A percentile compares a stretch with the other conserved stretches of the same genome.
Evolutionary conservation across 2,888 invertebrate species (phyloP).

Genomic region (Molorchus minor): DNA sequence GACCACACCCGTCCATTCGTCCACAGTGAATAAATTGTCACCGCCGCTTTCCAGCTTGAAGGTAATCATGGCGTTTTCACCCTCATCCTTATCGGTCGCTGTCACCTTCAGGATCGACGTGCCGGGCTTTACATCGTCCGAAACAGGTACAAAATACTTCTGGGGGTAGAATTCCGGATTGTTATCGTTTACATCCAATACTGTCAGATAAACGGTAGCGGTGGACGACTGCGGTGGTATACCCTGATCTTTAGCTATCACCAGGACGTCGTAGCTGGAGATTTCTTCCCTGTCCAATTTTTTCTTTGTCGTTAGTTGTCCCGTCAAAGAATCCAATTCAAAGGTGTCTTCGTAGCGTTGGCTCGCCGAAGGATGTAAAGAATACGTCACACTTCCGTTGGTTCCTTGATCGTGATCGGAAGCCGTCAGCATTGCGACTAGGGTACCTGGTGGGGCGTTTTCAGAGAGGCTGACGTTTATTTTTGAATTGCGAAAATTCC

Average conservation of each 20-base stretch:
- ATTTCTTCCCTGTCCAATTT: conserved; percentile 85
- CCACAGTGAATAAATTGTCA: conserved; percentile 82
- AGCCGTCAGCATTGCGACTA: conserved; percentile 85
- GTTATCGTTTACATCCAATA: conserved; percentile 93
- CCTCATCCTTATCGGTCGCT: conserved; percentile 87
- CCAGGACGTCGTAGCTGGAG: conserved; percentile 80
- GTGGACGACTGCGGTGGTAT: conserved; percentile 90
- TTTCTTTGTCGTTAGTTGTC: conserved; percentile 81
- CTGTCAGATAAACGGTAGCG: conserved; percentile 81
- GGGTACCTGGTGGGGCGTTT: conserved; percentile 80
- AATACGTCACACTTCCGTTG: conserved; percentile 89
- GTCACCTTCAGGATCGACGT: conserved; percentile 76
- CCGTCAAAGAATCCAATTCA: conserved; percentile 82
- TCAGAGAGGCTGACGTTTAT: conserved; percentile 83
- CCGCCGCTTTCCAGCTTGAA: conserved; percentile 82
- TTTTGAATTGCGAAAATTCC: conserved; percentile 76
- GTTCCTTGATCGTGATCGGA: conserved; percentile 93
- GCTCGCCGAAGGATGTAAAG: conserved; percentile 78
- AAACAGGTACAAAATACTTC: conserved; percentile 81
- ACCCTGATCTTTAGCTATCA: conserved; percentile 92
- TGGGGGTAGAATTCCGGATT: conserved; percentile 91
- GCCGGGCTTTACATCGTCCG: conserved; percentile 73
- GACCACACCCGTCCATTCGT: conserved; percentile 80
- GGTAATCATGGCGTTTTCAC: conserved; percentile 84
- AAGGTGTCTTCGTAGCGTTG: conserved; percentile 87